Evolutionary conservation across 2,888 invertebrate genomes (phyloP).

Genomic region (Ectemnius lituratus): DNA sequence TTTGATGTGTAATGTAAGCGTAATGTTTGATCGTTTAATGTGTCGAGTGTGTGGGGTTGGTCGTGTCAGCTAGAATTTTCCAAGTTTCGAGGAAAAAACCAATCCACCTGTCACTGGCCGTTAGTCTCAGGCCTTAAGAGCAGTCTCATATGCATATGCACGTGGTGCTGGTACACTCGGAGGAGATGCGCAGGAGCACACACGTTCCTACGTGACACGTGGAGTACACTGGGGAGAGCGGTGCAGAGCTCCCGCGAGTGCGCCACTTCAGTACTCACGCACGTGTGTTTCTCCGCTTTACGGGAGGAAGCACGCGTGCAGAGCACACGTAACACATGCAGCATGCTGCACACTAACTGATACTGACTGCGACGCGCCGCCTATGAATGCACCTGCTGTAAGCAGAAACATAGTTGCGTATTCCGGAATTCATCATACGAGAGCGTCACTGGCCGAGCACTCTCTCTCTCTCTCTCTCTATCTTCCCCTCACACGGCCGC

Average conservation of each 20-base stretch:
- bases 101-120: too few relatives aligned
- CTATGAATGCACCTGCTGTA: neutral
- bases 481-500: too few relatives aligned
- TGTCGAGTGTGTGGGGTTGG: too few relatives aligned
- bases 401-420: constrained; percentile 9
- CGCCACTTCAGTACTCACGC: constrained; percentile 18
- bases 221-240: neutral
- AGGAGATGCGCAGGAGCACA: constrained; percentile 14
- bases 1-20: too few relatives aligned
- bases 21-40: too few relatives aligned
- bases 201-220: neutral
- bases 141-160: constrained; percentile 1
- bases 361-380: neutral
- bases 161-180: constrained; percentile 2
- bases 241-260: constrained; percentile 20
- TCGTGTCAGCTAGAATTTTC: neutral
- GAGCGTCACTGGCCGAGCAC: constrained; percentile 17
- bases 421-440: constrained; percentile 27
- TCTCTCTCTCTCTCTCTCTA: too few relatives aligned
- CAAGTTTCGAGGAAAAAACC: too few relatives aligned
- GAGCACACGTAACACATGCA: neutral
- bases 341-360: constrained; percentile 26
- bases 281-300: constrained; percentile 22
- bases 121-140: neutral
- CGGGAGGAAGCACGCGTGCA: constrained; percentile 16